Percentiles rank a stretch among this genome's conserved stretches.
Evolutionary conservation across 1,140 invertebrate genomes (phyloP).

Genomic region (Sarcophaga peregrina): DNA sequence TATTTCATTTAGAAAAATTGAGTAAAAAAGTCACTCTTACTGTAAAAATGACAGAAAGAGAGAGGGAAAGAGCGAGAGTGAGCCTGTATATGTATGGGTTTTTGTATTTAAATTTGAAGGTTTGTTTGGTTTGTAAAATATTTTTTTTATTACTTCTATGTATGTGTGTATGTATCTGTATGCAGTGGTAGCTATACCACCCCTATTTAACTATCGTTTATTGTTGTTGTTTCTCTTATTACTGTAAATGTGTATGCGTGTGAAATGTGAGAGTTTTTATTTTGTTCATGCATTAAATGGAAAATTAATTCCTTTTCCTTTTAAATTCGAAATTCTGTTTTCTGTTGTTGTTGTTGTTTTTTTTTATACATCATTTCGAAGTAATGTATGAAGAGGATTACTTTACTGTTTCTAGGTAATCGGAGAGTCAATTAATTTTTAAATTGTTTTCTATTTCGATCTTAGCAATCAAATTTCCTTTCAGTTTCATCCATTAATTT

Average conservation of each 20-base stretch:
- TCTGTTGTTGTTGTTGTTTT: not conserved
- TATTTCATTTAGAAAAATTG: constrained; percentile 1
- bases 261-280: not conserved
- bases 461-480: not conserved
- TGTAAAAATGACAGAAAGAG: not conserved
- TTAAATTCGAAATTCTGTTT: not conserved
- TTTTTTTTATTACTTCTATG: no score
- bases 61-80: no score
- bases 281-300: constrained; percentile 1
- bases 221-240: not conserved
- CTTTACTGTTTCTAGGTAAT: not conserved
- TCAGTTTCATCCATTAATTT: not conserved
- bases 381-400: not conserved
- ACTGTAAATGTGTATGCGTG: not conserved
- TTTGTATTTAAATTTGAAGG: no score
- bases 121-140: no score
- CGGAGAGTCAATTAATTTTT: not conserved
- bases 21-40: not conserved
- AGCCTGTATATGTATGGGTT: no score
- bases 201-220: not conserved
- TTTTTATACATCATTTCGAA: not conserved
- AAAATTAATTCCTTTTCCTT: not conserved
- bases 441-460: no score
- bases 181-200: not conserved
- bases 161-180: no score